Percentiles rank a stretch among this genome's conserved stretches.
Conservation (phyloP, 1,140 invertebrate genomes). For the Aphaenogaster floridana region DNA sequence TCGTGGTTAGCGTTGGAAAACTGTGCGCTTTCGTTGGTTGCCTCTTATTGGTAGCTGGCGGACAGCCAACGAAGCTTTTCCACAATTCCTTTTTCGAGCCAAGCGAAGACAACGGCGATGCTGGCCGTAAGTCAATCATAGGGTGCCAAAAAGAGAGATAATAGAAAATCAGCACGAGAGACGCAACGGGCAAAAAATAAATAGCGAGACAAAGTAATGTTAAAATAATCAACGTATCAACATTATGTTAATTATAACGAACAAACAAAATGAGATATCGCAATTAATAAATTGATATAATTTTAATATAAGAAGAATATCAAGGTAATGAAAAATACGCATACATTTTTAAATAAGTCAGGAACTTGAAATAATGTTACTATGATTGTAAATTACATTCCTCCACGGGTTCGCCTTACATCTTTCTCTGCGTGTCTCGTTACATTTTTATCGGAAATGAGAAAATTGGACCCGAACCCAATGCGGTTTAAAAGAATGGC, state of each 20-base stretch:
- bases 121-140: constrained; percentile 71
- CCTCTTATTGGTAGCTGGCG: constrained; percentile 65
- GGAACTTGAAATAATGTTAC: not conserved
- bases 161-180: constrained; percentile 29
- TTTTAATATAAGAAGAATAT: not conserved
- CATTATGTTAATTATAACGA: not conserved
- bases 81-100: constrained; percentile 59
- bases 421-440: not conserved
- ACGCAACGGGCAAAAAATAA: not conserved
- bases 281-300: not conserved
- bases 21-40: constrained; percentile 55
- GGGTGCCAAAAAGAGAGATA: constrained; percentile 56
- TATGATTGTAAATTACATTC: not conserved
- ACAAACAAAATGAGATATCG: not conserved
- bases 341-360: not conserved
- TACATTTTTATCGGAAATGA: constrained; percentile 48
- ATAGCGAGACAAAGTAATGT: not conserved
- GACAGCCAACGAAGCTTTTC: constrained; percentile 67
- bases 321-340: not conserved
- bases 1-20: constrained; percentile 63
- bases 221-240: constrained; percentile 19
- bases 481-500: constrained; percentile 44
- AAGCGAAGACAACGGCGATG: constrained; percentile 59
- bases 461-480: constrained; percentile 28
- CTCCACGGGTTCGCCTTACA: not conserved